Conservation (phyloP, 2,888 invertebrate genomes). For the Drosophila vallismaia region DNA sequence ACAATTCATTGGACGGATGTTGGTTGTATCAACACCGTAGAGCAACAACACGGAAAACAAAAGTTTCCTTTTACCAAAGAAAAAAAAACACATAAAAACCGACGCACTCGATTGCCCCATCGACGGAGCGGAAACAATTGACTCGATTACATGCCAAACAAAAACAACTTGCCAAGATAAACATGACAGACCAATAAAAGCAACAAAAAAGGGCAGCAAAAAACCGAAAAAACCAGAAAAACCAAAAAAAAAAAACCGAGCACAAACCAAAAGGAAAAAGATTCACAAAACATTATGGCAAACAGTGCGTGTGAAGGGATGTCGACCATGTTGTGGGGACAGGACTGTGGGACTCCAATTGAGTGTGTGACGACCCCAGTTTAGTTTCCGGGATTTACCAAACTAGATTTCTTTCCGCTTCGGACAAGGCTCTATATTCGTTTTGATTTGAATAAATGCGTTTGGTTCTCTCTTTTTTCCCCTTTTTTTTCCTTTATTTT, state of each 20-base stretch:
- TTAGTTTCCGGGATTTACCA: conserved; percentile 30
- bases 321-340: conserved; percentile 1
- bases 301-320: conserved; percentile 46
- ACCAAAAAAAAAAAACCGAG: conserved; percentile 55
- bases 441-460: conserved; percentile 51
- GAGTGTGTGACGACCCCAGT: conserved; percentile 39
- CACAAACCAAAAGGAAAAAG: conserved; percentile 27
- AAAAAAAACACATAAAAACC: conserved; percentile 61
- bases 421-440: conserved; percentile 16
- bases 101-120: conserved; percentile 76
- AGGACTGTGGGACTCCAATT: conserved; percentile 32
- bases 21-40: conserved; percentile 65
- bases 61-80: conserved; percentile 12
- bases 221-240: conserved; percentile 59
- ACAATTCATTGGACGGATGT: conserved; percentile 62
- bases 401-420: conserved; percentile 17
- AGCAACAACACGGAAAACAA: conserved; percentile 35
- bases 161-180: conserved; percentile 69
- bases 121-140: conserved; percentile 75
- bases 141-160: conserved; percentile 70
- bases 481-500: conserved; percentile 13
- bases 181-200: conserved; percentile 69
- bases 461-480: conserved; percentile 11
- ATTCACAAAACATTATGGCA: conserved; percentile 46
- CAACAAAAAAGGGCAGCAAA: conserved; percentile 34